These are phyloP conservation scores for Anastatus disparis DNA, from an alignment of 1,140 invertebrate species.

Conservation along the genomic window DNA sequence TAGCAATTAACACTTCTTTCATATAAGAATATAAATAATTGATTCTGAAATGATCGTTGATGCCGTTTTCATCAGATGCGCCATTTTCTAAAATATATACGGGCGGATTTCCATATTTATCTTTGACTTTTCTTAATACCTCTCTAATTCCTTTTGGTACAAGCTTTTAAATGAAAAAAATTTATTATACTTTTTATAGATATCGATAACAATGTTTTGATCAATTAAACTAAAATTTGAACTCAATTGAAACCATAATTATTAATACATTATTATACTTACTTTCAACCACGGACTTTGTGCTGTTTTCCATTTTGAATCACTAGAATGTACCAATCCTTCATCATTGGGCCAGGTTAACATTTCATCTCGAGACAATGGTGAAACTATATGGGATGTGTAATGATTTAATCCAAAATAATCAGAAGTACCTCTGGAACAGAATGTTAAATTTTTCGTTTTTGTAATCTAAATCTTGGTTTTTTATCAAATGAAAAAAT, in stretches of 20 bases:
- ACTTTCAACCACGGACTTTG: conserved; percentile 59
- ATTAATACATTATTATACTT: not conserved
- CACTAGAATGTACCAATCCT: conserved; percentile 40
- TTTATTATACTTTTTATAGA: not conserved
- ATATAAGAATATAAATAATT: conserved; percentile 72
- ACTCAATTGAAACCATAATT: not conserved
- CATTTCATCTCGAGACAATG: conserved; percentile 39
- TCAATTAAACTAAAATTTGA: too few species aligned
- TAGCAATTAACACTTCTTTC: conserved; percentile 73
- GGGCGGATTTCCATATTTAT: conserved; percentile 71
- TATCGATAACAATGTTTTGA: not conserved
- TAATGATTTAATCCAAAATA: conserved; percentile 26
- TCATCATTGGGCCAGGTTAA: conserved; percentile 40
- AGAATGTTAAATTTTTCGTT: not conserved
- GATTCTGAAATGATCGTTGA: conserved; percentile 49
- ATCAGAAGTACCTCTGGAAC: not conserved
- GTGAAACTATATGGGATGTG: not conserved
- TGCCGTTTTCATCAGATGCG: conserved; percentile 43
- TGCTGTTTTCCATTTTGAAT: conserved; percentile 50
- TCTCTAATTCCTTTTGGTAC: conserved; percentile 69
- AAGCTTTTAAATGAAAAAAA: conserved; percentile 43
- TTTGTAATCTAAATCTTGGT: not conserved
- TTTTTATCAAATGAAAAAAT: not conserved
- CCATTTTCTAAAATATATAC: conserved; percentile 81
- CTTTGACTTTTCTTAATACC: conserved; percentile 72